Conservation (phyloP, 2,797 vertebrate species). For the Tinamus major region DNA sequence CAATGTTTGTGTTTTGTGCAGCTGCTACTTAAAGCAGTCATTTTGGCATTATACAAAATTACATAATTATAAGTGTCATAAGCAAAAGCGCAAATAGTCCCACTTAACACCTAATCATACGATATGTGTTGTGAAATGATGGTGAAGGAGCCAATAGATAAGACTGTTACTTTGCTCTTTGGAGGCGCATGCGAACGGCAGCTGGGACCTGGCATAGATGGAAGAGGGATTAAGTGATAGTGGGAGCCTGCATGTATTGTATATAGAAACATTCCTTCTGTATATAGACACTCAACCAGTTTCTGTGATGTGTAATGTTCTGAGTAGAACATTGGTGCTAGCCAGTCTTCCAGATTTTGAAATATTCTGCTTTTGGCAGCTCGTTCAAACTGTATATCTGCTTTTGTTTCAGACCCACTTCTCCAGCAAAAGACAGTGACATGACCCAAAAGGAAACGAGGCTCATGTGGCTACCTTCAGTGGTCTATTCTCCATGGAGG, state of each 20-base stretch:
- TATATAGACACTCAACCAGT: background rate
- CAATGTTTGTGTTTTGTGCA: slow-evolving; percentile 37
- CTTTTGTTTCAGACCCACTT: slow-evolving; percentile 24
- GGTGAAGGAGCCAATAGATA: slow-evolving; percentile 34
- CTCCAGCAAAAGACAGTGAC: background rate
- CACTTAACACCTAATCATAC: slow-evolving; percentile 72
- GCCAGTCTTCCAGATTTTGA: background rate
- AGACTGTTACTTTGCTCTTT: slow-evolving; percentile 19
- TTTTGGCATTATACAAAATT: slow-evolving; percentile 60
- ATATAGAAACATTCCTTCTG: slow-evolving; percentile 27
- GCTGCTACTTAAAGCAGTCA: slow-evolving; percentile 53
- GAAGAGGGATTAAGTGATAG: slow-evolving; percentile 58
- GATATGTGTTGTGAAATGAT: slow-evolving; percentile 65
- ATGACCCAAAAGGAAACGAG: background rate
- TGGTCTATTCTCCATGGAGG: slow-evolving; percentile 32
- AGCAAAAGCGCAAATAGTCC: slow-evolving; percentile 72
- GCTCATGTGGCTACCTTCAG: background rate
- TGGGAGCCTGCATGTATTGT: background rate
- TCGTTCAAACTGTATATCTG: background rate
- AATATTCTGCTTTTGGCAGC: background rate
- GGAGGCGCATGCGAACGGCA: background rate
- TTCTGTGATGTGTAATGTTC: background rate
- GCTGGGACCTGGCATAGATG: slow-evolving; percentile 55
- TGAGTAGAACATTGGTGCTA: background rate
- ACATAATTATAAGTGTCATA: slow-evolving; percentile 62